These are phyloP conservation scores for Chouioia cunea DNA, from an alignment of 2,888 invertebrate genomes.

Conservation along the genomic window DNA sequence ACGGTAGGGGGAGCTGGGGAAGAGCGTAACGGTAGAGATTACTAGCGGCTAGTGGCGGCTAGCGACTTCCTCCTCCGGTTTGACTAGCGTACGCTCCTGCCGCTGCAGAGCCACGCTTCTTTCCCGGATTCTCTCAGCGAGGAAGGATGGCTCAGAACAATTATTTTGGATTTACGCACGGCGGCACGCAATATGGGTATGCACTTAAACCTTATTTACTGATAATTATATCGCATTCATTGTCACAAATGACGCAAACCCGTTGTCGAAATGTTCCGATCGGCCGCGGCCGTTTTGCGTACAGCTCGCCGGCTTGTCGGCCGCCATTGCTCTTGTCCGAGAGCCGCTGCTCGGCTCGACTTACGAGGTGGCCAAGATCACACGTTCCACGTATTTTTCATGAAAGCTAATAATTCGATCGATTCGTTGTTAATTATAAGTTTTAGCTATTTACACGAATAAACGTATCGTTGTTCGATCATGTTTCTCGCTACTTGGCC, in stretches of 20 bases:
- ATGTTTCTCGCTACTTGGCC: neutral
- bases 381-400: no score
- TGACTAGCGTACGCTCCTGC: conserved; percentile 30
- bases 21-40: no score
- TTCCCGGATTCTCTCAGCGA: conserved; percentile 37
- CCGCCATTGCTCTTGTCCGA: conserved; percentile 45
- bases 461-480: no score
- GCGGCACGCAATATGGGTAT: conserved; percentile 93
- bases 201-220: conserved; percentile 57
- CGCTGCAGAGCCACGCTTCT: conserved; percentile 28
- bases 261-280: neutral
- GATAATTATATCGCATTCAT: no score
- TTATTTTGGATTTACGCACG: conserved; percentile 95
- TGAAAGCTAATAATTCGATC: no score
- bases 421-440: no score
- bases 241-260: no score
- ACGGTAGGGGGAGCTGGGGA: no score
- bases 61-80: conserved; percentile 44
- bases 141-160: conserved; percentile 87
- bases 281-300: conserved; percentile 8
- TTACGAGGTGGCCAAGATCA: no score
- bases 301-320: conserved; percentile 35
- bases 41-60: conserved; percentile 3
- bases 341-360: conserved; percentile 36
- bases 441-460: no score